Evolutionary conservation across 2,113 vertebrate genomes (phyloP).

Genomic region (Brachirus orientalis): DNA sequence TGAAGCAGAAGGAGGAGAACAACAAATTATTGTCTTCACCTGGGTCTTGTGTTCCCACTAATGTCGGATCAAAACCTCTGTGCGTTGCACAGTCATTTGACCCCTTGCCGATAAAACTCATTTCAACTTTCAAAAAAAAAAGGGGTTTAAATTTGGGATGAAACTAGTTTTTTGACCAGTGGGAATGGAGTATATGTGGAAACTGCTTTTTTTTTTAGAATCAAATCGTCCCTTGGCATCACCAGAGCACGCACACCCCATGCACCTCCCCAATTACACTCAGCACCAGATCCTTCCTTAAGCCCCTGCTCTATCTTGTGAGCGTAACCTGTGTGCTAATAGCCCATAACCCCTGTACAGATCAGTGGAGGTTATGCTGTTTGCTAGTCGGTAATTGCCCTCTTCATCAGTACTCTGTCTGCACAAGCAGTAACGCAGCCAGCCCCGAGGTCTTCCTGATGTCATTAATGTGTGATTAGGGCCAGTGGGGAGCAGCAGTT

Average conservation of each 20-base stretch:
- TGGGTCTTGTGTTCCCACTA: too few species aligned
- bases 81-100: too few species aligned
- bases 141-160: too few species aligned
- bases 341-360: slow-evolving; percentile 70
- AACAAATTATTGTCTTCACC: too few species aligned
- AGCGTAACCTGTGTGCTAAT: slow-evolving; percentile 71
- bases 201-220: slow-evolving; percentile 8
- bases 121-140: too few species aligned
- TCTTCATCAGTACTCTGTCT: slow-evolving; percentile 87
- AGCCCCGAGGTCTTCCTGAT: slow-evolving; percentile 95
- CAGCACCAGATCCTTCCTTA: slow-evolving; percentile 64
- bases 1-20: too few species aligned
- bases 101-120: too few species aligned
- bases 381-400: slow-evolving; percentile 77
- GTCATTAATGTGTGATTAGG: slow-evolving; percentile 99
- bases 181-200: neutral
- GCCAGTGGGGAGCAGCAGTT: slow-evolving; percentile 98
- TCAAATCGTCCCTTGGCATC: neutral
- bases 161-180: too few species aligned
- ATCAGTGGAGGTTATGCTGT: slow-evolving; percentile 72
- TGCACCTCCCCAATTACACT: slow-evolving; percentile 52
- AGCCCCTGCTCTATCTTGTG: slow-evolving; percentile 59
- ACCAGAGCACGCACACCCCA: slow-evolving; percentile 15
- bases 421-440: slow-evolving; percentile 93
- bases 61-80: too few species aligned